phyloP scores from a whole-genome alignment of 2,113 vertebrate species.

The Mionectes macconnelli region DNA sequence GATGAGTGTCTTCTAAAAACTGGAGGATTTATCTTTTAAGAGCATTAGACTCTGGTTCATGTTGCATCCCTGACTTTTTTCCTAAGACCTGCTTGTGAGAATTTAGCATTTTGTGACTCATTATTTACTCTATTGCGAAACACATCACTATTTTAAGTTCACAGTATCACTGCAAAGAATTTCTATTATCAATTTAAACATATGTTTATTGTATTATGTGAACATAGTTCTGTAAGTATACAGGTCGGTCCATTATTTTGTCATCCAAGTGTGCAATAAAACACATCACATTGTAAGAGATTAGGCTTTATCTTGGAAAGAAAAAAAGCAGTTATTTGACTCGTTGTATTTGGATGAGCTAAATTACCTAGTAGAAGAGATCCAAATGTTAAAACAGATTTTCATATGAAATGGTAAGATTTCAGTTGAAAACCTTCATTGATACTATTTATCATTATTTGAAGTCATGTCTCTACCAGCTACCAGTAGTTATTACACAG shows the following conservation, averaged over 20 bases:
- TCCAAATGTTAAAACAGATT: neutral
- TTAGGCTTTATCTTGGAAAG: neutral
- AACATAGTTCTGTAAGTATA: neutral
- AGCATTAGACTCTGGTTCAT: accelerated
- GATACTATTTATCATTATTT: neutral
- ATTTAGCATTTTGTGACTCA: neutral
- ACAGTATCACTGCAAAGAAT: neutral
- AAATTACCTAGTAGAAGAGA: neutral
- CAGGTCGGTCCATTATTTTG: neutral
- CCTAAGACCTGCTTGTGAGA: neutral
- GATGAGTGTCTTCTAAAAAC: neutral
- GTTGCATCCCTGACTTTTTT: neutral
- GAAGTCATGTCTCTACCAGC: neutral
- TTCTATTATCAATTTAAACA: neutral
- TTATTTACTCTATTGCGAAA: neutral
- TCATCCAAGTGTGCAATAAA: neutral
- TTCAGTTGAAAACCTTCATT: neutral
- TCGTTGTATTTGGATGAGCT: neutral
- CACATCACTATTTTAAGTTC: neutral
- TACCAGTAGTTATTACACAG: neutral
- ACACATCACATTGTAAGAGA: neutral
- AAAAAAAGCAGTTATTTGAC: neutral
- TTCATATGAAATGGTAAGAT: neutral
- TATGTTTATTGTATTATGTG: neutral
- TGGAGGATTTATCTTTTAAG: neutral